Base-by-base conservation (phyloP, 2,113 vertebrate genomes). In the Lophius piscatorius region DNA sequence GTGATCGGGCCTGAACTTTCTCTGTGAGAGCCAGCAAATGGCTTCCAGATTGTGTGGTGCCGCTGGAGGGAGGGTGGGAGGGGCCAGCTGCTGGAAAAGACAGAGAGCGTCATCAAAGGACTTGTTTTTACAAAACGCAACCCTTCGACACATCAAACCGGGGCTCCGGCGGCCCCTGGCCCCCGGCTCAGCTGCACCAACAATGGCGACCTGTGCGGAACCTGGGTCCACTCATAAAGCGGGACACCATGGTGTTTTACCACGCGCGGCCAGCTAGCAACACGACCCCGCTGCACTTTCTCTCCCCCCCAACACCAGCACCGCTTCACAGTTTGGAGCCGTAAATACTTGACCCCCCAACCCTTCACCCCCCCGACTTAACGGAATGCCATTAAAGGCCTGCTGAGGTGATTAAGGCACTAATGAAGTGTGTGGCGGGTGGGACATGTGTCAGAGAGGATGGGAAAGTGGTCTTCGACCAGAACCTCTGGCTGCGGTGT, bases 131-230 rank as follows among this genome's bases (percentile, higher is more conserved):
- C 82, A 86, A 83, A n/a, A n/a, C n/a, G n/a, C n/a, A n/a, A n/a
- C n/a, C n/a, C n/a, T n/a, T n/a, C n/a, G n/a, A 74, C 70, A 69
- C 77, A 81, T 81, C 71, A 73, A 70, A 69, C 66, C 41, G 9
- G 58, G 31, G 11, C 58, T 38, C 26, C 14, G 3, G 46, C 35
- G 29, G 45, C 58, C 59, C 60, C 70, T 69, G 50, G 28, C 61
- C 70, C 58, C 68, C 49, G 9, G 70, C 73, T 84, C 84, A 84
- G 85, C 80, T 86, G 87, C 77, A 81, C 85, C 51, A 86, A 87
- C 83, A 87, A 80, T 22, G 4, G 63, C 12, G 70, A 86, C 82
- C 78, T 57, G 66, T 41, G 35, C 34, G 10, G 45, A 72, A 74
- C 73, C 78, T 64, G 66, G 61, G 70, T 62, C 56, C 54, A 49